Conservation (phyloP, 2,113 vertebrate species). For the Egretta garzetta region DNA sequence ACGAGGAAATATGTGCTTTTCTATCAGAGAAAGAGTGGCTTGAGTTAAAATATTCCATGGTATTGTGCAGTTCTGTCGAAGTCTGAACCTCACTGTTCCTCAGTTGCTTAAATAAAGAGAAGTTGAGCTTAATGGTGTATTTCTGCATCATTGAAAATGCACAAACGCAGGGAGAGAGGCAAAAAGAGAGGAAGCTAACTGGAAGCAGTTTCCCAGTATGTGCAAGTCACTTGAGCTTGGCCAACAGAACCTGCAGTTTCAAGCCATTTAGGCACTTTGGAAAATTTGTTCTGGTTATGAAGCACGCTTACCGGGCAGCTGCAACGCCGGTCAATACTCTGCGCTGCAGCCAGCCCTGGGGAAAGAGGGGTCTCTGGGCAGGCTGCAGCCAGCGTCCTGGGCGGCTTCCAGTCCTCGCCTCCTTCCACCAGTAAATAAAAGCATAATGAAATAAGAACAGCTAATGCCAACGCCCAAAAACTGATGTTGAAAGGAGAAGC, state of each 20-base stretch:
- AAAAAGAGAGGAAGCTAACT: not conserved
- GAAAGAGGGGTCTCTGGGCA: not conserved
- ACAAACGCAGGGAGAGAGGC: not conserved
- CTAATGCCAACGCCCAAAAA: not conserved
- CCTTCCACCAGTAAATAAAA: constrained; percentile 31
- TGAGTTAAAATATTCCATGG: not conserved
- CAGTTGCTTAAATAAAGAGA: not conserved
- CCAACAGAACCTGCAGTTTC: not conserved
- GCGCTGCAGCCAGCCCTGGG: not conserved
- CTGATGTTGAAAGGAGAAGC: not conserved
- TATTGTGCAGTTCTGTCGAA: not conserved
- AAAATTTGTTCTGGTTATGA: not conserved
- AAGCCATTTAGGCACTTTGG: not conserved
- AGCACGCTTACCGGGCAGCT: not conserved
- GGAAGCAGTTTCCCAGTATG: not conserved
- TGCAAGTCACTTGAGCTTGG: not conserved
- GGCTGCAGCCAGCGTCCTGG: not conserved
- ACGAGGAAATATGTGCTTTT: not conserved
- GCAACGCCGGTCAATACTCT: not conserved
- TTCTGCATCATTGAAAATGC: not conserved
- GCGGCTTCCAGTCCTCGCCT: not conserved
- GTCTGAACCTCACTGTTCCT: not conserved
- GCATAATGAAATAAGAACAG: not conserved
- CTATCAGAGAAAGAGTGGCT: not conserved
- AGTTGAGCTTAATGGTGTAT: not conserved